Evolutionary conservation across 2,113 vertebrate genomes (phyloP).

Genomic region (Ariopsis seemanni): DNA sequence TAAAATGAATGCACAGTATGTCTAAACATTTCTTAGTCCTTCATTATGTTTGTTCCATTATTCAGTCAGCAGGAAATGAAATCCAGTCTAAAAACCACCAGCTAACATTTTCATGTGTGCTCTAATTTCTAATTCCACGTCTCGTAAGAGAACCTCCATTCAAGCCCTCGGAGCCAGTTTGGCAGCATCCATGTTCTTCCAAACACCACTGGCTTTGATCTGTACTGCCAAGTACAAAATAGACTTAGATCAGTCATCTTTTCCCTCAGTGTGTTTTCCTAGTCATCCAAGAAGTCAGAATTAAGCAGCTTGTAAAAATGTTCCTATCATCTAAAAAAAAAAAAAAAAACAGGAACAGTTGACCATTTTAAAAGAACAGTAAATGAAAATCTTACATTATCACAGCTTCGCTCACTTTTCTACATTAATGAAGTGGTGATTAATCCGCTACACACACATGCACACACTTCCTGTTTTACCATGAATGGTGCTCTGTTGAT

Average conservation of each 20-base stretch:
- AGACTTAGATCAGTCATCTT: neutral
- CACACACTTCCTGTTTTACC: conserved; percentile 61
- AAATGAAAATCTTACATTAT: neutral
- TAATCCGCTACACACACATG: conserved; percentile 41
- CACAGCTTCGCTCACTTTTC: conserved; percentile 23
- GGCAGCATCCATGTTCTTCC: neutral
- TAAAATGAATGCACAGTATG: neutral
- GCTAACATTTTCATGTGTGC: neutral
- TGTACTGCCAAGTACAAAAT: conserved; percentile 18
- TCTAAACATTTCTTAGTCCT: neutral
- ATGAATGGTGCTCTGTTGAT: conserved; percentile 61
- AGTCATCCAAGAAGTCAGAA: neutral
- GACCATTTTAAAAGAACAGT: conserved; percentile 3
- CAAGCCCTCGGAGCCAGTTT: conserved; percentile 3
- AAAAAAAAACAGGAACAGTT: neutral
- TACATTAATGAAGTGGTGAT: conserved; percentile 50
- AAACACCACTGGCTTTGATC: conserved; percentile 17
- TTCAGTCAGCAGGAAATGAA: neutral
- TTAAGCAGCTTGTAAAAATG: neutral
- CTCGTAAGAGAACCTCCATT: neutral
- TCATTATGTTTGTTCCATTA: neutral
- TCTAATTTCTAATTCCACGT: neutral
- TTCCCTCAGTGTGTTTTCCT: neutral
- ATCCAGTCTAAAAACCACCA: neutral
- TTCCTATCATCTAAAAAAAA: neutral